Conservation (phyloP, 2,888 invertebrate genomes). For the Zele albiditarsus region DNA sequence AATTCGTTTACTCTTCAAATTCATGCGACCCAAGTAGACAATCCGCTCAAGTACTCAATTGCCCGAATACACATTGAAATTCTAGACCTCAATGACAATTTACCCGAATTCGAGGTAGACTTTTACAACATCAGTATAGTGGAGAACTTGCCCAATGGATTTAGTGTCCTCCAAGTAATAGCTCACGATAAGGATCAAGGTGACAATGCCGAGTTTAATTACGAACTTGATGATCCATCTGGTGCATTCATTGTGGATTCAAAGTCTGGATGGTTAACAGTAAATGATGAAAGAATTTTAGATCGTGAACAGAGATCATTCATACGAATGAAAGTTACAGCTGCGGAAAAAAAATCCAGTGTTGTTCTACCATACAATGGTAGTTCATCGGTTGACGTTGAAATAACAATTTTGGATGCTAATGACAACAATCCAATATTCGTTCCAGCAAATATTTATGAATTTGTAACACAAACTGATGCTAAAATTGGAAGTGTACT, state of each 20-base stretch:
- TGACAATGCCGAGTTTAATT: conserved; percentile 89
- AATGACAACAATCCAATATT: conserved; percentile 94
- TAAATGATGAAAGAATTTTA: conserved; percentile 82
- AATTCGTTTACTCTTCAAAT: conserved; percentile 85
- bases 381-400: conserved; percentile 80
- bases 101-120: conserved; percentile 91
- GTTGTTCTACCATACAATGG: conserved; percentile 75
- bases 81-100: conserved; percentile 86
- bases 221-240: conserved; percentile 82
- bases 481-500: conserved; percentile 82
- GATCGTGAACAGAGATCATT: conserved; percentile 86
- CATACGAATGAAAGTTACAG: conserved; percentile 84
- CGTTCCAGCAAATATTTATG: conserved; percentile 87
- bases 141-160: conserved; percentile 90
- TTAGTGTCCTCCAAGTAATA: conserved; percentile 80
- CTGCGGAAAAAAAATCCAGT: conserved; percentile 83
- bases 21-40: conserved; percentile 86
- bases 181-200: conserved; percentile 89
- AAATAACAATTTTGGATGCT: conserved; percentile 88
- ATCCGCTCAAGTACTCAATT: conserved; percentile 82
- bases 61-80: conserved; percentile 85
- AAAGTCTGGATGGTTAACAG: conserved; percentile 89
- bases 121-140: conserved; percentile 94
- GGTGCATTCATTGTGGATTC: conserved; percentile 88
- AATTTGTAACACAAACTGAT: conserved; percentile 82